Evolutionary conservation across 2,888 invertebrate species (phyloP), one percentile per base, ranked within the genome.

Genomic region (Kuschelorhynchus macadamiae): DNA sequence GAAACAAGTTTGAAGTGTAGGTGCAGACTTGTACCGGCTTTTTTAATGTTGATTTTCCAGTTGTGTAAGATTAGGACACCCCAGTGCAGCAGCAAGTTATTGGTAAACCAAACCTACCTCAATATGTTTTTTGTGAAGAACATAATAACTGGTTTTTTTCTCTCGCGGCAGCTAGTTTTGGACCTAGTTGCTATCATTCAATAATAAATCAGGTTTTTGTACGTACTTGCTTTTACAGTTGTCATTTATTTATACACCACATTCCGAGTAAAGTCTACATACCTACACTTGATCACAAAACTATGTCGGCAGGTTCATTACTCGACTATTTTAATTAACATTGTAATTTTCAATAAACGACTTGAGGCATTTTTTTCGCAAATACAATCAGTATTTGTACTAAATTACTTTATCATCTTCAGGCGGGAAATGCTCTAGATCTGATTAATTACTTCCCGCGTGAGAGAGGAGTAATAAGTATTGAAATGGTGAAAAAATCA

Each of bases 181-280:
- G 78, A 76, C 73, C 77, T 78, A 77, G 77, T 76, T 79, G 76
- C 77, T 75, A 77, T 76, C 77, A 76, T 78, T 78, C 74, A 77
- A 77, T 77, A 77, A 75, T 74, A 76, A 78, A 78, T 78, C 78
- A 79, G 78, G 79, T 79, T 78, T 72, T 71, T 61, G 47, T 68
- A 50, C 33, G 49, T 56, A 66, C 55, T 62, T 63, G 60, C 32
- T 52, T 70, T 67, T 62, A 61, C 67, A 41, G 67, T 68, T 46
- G 42, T 60, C 25, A 42, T 59, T 65, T 53, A 49, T 50, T 62
- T 32, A 56, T 44, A 30, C 18, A 21, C 44, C 14, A 17, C 44
- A 30, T 21, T 11, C 16, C 46, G 21, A 20, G 56, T 56, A 56
- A 42, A 20, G 25, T 56, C 16, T 46, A 46, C 16, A 46, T 17